phyloP scores from a whole-genome alignment of 2,888 invertebrate genomes.

The Parnassius apollo region DNA sequence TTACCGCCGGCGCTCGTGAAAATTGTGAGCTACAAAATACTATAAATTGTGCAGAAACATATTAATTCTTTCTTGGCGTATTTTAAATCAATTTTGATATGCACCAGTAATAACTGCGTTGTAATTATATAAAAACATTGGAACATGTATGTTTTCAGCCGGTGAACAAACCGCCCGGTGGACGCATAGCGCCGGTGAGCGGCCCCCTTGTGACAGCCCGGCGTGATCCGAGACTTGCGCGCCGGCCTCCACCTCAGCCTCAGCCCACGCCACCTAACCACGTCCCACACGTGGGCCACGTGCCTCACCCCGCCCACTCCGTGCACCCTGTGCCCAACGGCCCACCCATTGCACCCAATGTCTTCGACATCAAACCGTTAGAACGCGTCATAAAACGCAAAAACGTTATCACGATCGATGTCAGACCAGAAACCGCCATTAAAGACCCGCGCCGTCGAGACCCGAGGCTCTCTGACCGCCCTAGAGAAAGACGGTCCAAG shows the following conservation, averaged over 20 bases:
- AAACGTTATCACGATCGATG: conserved; percentile 75
- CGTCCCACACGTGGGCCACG: conserved; percentile 24
- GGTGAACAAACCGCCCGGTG: conserved; percentile 48
- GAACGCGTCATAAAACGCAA: conserved; percentile 66
- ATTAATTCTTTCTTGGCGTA: too few species aligned
- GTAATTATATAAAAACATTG: not conserved
- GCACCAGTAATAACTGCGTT: too few species aligned
- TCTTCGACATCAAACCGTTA: conserved; percentile 74
- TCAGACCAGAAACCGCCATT: conserved; percentile 42
- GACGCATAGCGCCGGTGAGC: conserved; percentile 68
- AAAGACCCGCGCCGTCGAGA: conserved; percentile 34
- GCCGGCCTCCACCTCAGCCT: conserved; percentile 36
- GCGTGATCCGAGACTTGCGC: conserved; percentile 55
- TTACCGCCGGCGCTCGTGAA: too few species aligned
- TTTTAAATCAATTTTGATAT: too few species aligned
- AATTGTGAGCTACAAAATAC: too few species aligned
- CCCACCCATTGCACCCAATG: conserved; percentile 60
- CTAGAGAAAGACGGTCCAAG: conserved; percentile 19
- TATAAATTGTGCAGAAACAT: too few species aligned
- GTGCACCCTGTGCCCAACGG: conserved; percentile 18
- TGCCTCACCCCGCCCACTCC: too few species aligned
- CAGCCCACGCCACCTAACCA: conserved; percentile 20
- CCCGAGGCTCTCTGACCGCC: conserved; percentile 38
- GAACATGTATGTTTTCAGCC: conserved; percentile 53
- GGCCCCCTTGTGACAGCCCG: conserved; percentile 55